phyloP scores from a whole-genome alignment of 2,888 invertebrate species.

The Zele albiditarsus region DNA sequence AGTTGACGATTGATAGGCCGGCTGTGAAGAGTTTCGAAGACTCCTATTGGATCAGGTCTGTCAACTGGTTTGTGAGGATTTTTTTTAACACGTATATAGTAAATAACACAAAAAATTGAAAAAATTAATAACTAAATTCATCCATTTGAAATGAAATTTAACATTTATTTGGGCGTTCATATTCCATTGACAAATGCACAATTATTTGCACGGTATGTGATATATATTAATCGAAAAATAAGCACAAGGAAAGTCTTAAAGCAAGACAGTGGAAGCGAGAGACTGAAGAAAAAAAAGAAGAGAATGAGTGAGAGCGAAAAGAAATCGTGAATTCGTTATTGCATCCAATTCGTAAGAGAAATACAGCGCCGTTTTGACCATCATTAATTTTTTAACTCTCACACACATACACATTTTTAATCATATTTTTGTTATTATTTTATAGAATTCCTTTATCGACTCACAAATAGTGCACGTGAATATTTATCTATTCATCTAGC shows the following conservation, averaged over 20 bases:
- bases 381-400: too few relatives aligned
- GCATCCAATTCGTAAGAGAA: too few relatives aligned
- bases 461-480: too few relatives aligned
- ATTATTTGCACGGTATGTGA: slow-evolving; percentile 13
- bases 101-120: neutral
- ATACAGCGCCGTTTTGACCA: too few relatives aligned
- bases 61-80: neutral
- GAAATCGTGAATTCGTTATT: too few relatives aligned
- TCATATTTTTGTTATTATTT: too few relatives aligned
- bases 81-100: neutral
- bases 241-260: neutral
- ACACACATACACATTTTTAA: too few relatives aligned
- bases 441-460: too few relatives aligned
- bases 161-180: neutral
- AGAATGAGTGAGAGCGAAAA: too few relatives aligned
- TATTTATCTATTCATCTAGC: too few relatives aligned
- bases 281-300: too few relatives aligned
- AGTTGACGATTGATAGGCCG: neutral
- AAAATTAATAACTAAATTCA: neutral
- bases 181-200: neutral
- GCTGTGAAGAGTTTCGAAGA: neutral
- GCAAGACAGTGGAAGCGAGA: too few relatives aligned
- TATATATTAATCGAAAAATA: slow-evolving; percentile 7
- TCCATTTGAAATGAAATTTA: neutral
- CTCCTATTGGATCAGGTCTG: neutral